phyloP scores from a whole-genome alignment of 1,140 invertebrate species.

The Microplitis demolitor region DNA sequence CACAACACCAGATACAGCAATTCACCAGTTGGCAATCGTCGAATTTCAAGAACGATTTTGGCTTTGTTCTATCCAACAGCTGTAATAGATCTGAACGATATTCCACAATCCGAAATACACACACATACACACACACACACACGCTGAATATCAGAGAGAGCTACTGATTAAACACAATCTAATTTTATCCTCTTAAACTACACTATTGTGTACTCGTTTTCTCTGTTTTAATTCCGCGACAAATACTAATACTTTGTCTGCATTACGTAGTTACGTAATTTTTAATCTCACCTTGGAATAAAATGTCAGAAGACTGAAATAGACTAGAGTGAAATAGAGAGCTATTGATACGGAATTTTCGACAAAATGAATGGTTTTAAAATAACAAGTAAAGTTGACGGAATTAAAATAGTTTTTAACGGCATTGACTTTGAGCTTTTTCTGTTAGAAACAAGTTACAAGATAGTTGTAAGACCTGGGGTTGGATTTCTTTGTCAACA shows the following conservation, averaged over 20 bases:
- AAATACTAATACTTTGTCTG: background rate
- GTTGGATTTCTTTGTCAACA: too few relatives aligned
- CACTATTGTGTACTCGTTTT: background rate
- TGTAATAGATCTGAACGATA: constrained; percentile 6
- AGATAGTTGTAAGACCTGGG: background rate
- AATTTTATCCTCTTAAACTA: constrained; percentile 28
- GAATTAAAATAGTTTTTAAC: background rate
- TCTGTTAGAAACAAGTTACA: background rate
- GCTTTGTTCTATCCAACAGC: background rate
- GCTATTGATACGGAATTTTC: too few relatives aligned
- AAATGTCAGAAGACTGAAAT: too few relatives aligned
- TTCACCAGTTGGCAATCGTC: background rate
- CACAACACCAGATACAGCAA: background rate
- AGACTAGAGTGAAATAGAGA: too few relatives aligned
- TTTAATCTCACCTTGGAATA: background rate
- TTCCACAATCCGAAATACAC: background rate
- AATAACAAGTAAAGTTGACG: background rate
- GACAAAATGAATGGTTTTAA: too few relatives aligned
- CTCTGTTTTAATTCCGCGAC: constrained; percentile 9
- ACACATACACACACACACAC: too few relatives aligned
- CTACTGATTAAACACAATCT: constrained; percentile 28
- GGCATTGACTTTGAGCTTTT: background rate
- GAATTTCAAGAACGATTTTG: constrained; percentile 2
- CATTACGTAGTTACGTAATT: background rate
- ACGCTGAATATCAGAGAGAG: background rate